These are phyloP conservation scores for Epizoanthus scotinus DNA, from an alignment of 92 coral and sea anemone species.

Conservation along the genomic window DNA sequence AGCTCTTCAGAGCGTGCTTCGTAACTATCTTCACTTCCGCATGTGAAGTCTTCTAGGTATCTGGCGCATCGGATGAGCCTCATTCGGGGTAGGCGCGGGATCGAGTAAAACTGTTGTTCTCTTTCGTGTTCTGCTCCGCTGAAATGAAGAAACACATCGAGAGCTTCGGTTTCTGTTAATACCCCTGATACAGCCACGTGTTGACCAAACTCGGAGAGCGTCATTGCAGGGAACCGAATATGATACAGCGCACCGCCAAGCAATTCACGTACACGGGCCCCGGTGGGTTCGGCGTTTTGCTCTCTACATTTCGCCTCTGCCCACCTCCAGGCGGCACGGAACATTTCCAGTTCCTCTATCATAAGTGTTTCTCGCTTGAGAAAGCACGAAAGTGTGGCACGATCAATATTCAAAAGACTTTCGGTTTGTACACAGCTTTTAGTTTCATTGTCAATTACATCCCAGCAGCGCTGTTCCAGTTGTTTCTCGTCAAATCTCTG, in stretches of 20 bases:
- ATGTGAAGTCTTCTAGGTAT: conserved; percentile 34
- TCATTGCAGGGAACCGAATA: conserved; percentile 67
- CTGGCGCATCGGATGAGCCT: conserved; percentile 34
- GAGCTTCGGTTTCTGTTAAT: conserved; percentile 55
- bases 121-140: conserved; percentile 31
- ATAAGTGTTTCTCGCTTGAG: conserved; percentile 62
- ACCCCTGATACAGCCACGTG: conserved; percentile 56
- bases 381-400: conserved; percentile 50
- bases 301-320: conserved; percentile 55
- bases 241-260: conserved; percentile 50
- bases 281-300: conserved; percentile 40
- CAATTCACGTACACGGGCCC: conserved; percentile 50
- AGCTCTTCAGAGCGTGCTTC: conserved; percentile 6
- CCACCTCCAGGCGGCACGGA: conserved; percentile 66
- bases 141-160: conserved; percentile 41
- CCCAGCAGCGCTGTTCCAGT: conserved; percentile 67
- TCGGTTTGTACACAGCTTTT: conserved; percentile 49
- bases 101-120: conserved; percentile 13
- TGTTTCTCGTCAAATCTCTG: conserved; percentile 51
- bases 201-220: conserved; percentile 53
- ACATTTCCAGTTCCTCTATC: conserved; percentile 58
- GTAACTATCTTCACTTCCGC: conserved; percentile 32
- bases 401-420: conserved; percentile 52
- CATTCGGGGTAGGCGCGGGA: conserved; percentile 41
- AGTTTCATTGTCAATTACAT: conserved; percentile 52